Percentiles rank a stretch among this genome's conserved stretches.
Evolutionary conservation across 2,113 vertebrate genomes (phyloP).

Genomic region (Osmerus eperlanus): DNA sequence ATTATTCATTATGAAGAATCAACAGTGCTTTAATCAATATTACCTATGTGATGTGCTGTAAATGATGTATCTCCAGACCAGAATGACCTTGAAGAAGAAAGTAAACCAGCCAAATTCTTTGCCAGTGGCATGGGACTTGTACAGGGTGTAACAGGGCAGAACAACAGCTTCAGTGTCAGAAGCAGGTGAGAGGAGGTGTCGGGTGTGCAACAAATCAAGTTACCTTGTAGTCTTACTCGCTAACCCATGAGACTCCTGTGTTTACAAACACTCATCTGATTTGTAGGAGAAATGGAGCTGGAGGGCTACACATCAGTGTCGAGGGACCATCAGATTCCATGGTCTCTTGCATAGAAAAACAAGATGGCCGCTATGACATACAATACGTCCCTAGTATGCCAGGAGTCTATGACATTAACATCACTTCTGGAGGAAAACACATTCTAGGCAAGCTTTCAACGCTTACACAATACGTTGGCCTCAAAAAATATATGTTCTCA

Average conservation of each 20-base stretch:
- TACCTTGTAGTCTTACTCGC: neutral
- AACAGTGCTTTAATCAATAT: neutral
- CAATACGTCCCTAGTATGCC: constrained; percentile 78
- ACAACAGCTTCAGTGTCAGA: constrained; percentile 75
- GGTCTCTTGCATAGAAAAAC: constrained; percentile 83
- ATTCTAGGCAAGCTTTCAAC: constrained; percentile 71
- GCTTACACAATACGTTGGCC: neutral
- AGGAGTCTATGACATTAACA: constrained; percentile 80
- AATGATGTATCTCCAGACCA: neutral
- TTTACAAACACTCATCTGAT: neutral
- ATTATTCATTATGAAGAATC: too few relatives aligned
- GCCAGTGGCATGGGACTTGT: constrained; percentile 76
- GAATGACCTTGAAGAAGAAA: constrained; percentile 60
- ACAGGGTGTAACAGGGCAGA: constrained; percentile 75
- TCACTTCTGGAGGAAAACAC: constrained; percentile 77
- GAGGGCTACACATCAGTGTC: constrained; percentile 81
- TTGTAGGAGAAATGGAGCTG: constrained; percentile 78
- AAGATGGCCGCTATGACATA: constrained; percentile 79
- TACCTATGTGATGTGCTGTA: neutral
- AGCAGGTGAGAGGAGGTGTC: constrained; percentile 66
- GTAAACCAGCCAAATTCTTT: constrained; percentile 73
- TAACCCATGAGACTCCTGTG: neutral
- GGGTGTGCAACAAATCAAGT: neutral
- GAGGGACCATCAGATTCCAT: constrained; percentile 84
- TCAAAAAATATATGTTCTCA: too few relatives aligned